Percentiles rank a stretch among this genome's conserved stretches.
phyloP scores from a whole-genome alignment of 2,888 invertebrate genomes.

The Proisotoma minuta region DNA sequence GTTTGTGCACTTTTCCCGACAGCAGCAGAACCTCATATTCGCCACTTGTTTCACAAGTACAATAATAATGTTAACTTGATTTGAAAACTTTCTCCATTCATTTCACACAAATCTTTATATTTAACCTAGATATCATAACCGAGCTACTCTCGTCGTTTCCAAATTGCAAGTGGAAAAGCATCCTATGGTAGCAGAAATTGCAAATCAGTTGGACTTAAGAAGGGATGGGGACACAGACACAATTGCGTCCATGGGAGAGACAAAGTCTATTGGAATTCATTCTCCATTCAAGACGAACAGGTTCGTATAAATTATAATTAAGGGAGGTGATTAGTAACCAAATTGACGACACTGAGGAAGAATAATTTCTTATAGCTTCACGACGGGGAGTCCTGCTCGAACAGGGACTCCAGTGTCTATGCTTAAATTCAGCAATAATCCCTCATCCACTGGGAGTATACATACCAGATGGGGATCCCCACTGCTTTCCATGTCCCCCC shows the following conservation, averaged over 20 bases:
- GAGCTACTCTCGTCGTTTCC: slow-evolving; percentile 87
- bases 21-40: slow-evolving; percentile 81
- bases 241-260: slow-evolving; percentile 44
- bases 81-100: neutral
- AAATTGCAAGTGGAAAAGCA: slow-evolving; percentile 89
- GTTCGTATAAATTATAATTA: slow-evolving; percentile 16
- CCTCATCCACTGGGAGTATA: slow-evolving; percentile 45
- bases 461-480: slow-evolving; percentile 44
- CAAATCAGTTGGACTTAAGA: slow-evolving; percentile 39
- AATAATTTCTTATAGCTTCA: slow-evolving; percentile 26
- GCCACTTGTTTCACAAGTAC: slow-evolving; percentile 81
- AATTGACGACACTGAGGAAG: neutral
- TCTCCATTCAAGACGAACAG: slow-evolving; percentile 46
- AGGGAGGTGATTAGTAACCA: slow-evolving; percentile 6
- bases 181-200: slow-evolving; percentile 65
- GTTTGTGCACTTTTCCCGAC: slow-evolving; percentile 74
- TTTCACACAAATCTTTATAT: neutral
- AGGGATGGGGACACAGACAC: slow-evolving; percentile 46
- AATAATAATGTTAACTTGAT: too few relatives aligned
- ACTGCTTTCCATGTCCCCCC: slow-evolving; percentile 45
- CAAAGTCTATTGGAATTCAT: slow-evolving; percentile 44
- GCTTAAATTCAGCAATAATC: slow-evolving; percentile 46
- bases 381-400: slow-evolving; percentile 45
- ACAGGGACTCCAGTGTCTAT: slow-evolving; percentile 47
- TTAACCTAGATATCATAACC: slow-evolving; percentile 73